Evolutionary conservation across 2,113 vertebrate species (phyloP).

Genomic region (Petromus typicus): DNA sequence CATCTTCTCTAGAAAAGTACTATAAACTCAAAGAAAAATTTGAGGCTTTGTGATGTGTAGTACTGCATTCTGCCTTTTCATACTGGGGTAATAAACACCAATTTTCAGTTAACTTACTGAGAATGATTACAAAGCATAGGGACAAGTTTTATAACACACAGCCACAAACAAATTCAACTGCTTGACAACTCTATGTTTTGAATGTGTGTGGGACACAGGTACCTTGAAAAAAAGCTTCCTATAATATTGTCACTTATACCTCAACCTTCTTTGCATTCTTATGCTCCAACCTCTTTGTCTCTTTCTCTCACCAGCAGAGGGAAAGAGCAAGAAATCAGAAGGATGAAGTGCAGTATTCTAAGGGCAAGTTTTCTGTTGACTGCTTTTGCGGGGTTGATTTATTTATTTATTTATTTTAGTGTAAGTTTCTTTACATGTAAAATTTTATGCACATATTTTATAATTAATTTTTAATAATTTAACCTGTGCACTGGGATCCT

Average conservation of each 20-base stretch:
- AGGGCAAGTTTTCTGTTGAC: background rate
- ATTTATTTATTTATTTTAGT: background rate
- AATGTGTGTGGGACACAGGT: background rate
- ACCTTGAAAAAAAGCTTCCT: background rate
- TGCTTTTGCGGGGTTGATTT: background rate
- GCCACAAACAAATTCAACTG: background rate
- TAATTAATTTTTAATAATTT: background rate
- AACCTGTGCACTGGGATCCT: background rate
- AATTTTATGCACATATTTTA: background rate
- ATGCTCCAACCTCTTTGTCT: background rate
- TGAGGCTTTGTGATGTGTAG: conserved; percentile 61
- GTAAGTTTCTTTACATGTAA: background rate
- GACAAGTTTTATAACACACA: conserved; percentile 3
- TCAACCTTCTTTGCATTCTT: background rate
- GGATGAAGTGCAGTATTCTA: background rate
- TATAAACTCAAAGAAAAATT: conserved; percentile 79
- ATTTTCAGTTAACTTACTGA: conserved; percentile 46
- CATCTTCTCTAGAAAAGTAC: conserved; percentile 79
- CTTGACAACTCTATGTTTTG: background rate
- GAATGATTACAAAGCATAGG: conserved; percentile 21
- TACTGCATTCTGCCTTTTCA: conserved; percentile 39
- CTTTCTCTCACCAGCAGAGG: background rate
- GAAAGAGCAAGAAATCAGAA: background rate
- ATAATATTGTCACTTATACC: background rate
- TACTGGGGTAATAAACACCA: background rate